These are phyloP conservation scores for Pipistrellus pygmaeus DNA, from an alignment of 2,797 vertebrate species.

Conservation along the genomic window DNA sequence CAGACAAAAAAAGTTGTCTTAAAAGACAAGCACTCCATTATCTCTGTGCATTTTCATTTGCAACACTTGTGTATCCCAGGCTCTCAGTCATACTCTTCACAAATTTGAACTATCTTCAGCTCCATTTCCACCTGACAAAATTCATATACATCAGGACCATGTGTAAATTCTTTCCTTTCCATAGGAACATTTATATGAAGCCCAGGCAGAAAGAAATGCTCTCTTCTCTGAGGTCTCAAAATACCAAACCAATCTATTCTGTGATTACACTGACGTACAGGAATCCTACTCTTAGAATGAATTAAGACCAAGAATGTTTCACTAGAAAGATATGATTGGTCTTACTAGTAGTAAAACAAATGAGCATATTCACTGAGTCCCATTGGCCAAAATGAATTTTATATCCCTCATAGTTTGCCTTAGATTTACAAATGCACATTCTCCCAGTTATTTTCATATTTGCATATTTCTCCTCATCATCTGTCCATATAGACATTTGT, in stretches of 20 bases:
- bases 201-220: not conserved
- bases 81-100: not conserved
- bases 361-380: not conserved
- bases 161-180: not conserved
- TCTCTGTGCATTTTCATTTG: not conserved
- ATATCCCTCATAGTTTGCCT: not conserved
- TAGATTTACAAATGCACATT: not conserved
- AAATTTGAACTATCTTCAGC: not conserved
- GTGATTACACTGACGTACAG: not conserved
- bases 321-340: not conserved
- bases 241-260: not conserved
- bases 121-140: not conserved
- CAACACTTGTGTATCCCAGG: not conserved
- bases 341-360: slow-evolving; percentile 7
- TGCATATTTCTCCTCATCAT: not conserved
- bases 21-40: not conserved
- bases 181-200: not conserved
- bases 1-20: not conserved
- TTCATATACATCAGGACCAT: not conserved
- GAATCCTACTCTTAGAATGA: not conserved
- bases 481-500: not conserved
- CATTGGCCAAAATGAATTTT: not conserved
- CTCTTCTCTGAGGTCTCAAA: not conserved
- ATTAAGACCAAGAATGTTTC: not conserved
- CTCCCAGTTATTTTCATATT: not conserved